These are phyloP conservation scores for Scophthalmus maximus DNA, from an alignment of 2,113 vertebrate species.

Conservation along the genomic window DNA sequence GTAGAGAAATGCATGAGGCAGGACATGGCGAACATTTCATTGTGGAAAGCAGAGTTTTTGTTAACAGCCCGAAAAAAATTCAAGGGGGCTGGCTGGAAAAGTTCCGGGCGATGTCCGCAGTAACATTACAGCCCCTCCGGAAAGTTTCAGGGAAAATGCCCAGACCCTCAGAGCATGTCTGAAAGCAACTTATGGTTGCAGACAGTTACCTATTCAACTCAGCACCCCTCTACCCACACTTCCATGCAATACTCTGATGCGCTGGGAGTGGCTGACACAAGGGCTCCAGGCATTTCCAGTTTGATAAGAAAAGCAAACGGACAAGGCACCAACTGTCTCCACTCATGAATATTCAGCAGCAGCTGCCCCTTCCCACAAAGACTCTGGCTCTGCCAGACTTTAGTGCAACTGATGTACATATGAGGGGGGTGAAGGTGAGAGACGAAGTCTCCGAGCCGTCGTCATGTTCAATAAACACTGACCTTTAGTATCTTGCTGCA, in stretches of 20 bases:
- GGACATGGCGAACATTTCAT: too few relatives aligned
- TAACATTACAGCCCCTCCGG: too few relatives aligned
- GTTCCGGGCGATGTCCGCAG: too few relatives aligned
- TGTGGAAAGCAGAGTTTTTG: too few relatives aligned
- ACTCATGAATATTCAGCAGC: constrained; percentile 80
- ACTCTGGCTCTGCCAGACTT: constrained; percentile 36
- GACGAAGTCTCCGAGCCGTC: constrained; percentile 2
- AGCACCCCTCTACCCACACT: not conserved
- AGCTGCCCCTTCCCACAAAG: constrained; percentile 65
- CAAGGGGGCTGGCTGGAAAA: too few relatives aligned
- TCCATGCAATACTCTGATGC: constrained; percentile 41
- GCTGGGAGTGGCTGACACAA: constrained; percentile 53
- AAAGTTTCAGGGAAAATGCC: too few relatives aligned
- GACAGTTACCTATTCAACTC: not conserved
- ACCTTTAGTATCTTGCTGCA: constrained; percentile 19
- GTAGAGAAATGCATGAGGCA: too few relatives aligned
- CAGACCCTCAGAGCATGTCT: too few relatives aligned
- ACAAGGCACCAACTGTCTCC: constrained; percentile 74
- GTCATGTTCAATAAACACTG: constrained; percentile 1
- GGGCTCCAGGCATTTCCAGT: constrained; percentile 61
- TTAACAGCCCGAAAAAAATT: too few relatives aligned
- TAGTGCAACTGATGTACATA: constrained; percentile 42
- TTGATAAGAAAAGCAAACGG: constrained; percentile 70
- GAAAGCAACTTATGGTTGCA: not conserved
- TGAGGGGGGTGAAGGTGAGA: constrained; percentile 16